Evolutionary conservation across 2,113 vertebrate genomes (phyloP).

Genomic region (Rhadina sibilatrix): DNA sequence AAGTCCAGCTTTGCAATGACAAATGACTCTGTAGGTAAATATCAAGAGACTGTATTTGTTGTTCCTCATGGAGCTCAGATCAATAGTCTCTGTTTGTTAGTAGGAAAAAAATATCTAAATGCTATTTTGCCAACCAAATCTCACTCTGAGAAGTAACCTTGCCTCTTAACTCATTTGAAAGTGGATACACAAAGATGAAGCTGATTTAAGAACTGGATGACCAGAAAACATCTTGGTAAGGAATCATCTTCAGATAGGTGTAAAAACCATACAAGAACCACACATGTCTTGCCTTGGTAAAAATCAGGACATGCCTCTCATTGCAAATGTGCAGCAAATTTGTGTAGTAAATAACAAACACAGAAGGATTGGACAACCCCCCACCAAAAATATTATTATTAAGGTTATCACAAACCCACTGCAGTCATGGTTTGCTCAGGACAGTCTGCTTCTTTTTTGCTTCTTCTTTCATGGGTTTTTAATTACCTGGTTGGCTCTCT

Average conservation of each 20-base stretch:
- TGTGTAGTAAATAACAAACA: background rate
- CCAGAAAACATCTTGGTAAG: background rate
- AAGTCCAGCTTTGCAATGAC: conserved; percentile 8
- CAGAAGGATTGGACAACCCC: background rate
- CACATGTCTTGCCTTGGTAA: background rate
- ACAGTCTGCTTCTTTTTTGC: rapidly evolving
- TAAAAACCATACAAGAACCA: too few species aligned
- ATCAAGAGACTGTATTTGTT: background rate
- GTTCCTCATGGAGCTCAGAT: background rate
- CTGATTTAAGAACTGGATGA: background rate
- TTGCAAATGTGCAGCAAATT: background rate
- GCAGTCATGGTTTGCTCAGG: background rate
- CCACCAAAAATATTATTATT: background rate
- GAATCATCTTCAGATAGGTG: background rate
- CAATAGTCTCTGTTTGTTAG: background rate
- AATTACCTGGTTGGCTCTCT: background rate
- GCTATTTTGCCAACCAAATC: background rate
- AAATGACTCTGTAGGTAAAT: background rate
- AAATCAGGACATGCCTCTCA: background rate
- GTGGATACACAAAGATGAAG: background rate
- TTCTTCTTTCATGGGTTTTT: background rate
- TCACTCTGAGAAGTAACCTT: background rate
- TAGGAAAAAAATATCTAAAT: background rate
- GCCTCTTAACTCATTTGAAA: background rate
- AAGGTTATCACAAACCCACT: background rate